phyloP scores from a whole-genome alignment of 2,888 invertebrate species.

The Acanthococcus lagerstroemiae region DNA sequence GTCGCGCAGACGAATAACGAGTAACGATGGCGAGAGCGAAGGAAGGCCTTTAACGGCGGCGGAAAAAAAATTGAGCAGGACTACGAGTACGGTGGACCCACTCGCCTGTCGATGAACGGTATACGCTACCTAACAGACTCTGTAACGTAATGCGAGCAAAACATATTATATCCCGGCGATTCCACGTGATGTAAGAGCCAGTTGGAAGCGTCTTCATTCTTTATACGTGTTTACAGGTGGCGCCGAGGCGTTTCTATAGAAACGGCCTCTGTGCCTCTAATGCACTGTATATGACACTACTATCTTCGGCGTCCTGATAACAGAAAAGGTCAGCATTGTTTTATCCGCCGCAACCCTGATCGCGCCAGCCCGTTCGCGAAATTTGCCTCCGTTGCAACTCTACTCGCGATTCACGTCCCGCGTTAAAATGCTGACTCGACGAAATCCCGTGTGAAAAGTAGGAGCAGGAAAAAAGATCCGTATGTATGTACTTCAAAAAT shows the following conservation, averaged over 20 bases:
- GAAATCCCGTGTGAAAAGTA: too few relatives aligned
- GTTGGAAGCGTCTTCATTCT: constrained; percentile 26
- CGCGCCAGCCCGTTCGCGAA: too few relatives aligned
- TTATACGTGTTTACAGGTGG: constrained; percentile 30
- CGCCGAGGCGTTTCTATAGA: constrained; percentile 23
- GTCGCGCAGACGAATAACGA: too few relatives aligned
- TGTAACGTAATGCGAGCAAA: constrained; percentile 15
- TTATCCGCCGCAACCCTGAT: neutral
- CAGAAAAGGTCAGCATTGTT: constrained; percentile 20
- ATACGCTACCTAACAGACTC: constrained; percentile 13
- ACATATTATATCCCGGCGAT: constrained; percentile 27
- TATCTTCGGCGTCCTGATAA: neutral
- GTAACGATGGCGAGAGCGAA: too few relatives aligned
- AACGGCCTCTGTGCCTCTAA: constrained; percentile 23
- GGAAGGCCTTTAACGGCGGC: too few relatives aligned
- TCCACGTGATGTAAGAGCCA: constrained; percentile 28
- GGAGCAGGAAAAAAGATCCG: too few relatives aligned
- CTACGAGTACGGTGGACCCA: neutral
- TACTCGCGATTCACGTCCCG: too few relatives aligned
- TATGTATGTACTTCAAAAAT: too few relatives aligned
- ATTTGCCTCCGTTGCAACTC: too few relatives aligned
- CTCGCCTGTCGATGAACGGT: neutral
- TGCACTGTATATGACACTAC: too few relatives aligned
- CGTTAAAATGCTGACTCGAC: too few relatives aligned
- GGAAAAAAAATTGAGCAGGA: neutral